Base-by-base conservation (phyloP, 2,113 vertebrate genomes). In the Cynocephalus volans region DNA sequence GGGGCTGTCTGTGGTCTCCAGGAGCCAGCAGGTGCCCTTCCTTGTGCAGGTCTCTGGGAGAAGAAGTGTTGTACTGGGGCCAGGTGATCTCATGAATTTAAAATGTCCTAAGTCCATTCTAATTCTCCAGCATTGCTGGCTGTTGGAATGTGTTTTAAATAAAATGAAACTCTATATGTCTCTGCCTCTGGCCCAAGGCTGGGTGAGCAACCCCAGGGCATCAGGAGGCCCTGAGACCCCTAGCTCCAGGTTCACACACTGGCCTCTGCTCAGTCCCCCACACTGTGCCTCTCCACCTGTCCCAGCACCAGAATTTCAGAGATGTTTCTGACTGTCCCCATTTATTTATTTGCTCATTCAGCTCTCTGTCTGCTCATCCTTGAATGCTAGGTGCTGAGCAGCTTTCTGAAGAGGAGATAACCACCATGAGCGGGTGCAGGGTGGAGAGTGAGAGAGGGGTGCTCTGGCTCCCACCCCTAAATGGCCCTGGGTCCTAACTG, bases 121-220 rank as follows among this genome's bases (percentile, higher is more conserved):
- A 73, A 54, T 58, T 77, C 75, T 84, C 75, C 23, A 86, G 33
- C 58, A 73, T 81, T 82, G 48, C 70, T 48, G 36, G 62, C 54
- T 65, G 48, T 65, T 62, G 73, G 45, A 93, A 31, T 5, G 31
- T 5, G 11, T 81, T 72, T 83, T 85, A 76, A 91, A 83, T 41
- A 50, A 87, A 62, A 60, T 7, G 67, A 70, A 79, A n/a, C 50
- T 8, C 0, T 33, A 14, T 11, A 7, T 84, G 54, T 48, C n/a
- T 73, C 76, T 21, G 52, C 14, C 58, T 56, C 48, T 62, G 41
- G 60, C 33, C 28, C n/a, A 64, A 82, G 21, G 54, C n/a, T 52
- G 36, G 7, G 13, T 21, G 45, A 64, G 19, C 18, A 12, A 19
- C 8, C 17, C 41, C 24, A 0, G 3, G 50, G 73, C 21, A 50